A percentile compares a stretch with the other conserved stretches of the same genome.
Conservation (phyloP, 2,888 invertebrate species). For the Zygaena filipendulae region DNA sequence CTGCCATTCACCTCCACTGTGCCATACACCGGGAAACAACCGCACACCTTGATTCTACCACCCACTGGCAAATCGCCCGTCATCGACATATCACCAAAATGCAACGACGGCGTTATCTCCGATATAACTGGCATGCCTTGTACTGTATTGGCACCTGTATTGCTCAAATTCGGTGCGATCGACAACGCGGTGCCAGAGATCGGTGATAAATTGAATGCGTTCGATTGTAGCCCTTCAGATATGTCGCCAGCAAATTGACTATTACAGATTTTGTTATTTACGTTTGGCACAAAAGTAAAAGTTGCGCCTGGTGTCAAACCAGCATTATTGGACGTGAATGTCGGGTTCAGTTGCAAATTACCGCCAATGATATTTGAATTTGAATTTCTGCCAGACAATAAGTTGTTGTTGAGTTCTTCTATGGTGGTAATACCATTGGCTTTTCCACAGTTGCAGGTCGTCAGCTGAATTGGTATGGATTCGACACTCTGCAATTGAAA, state of each 20-base stretch:
- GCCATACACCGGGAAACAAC: constrained; percentile 49
- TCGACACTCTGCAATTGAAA: too few species aligned
- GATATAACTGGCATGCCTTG: constrained; percentile 36
- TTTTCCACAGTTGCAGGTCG: not conserved
- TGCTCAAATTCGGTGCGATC: not conserved
- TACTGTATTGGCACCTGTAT: constrained; percentile 16
- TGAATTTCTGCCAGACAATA: too few species aligned
- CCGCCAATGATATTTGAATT: too few species aligned
- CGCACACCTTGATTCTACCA: constrained; percentile 41
- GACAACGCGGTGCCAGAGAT: constrained; percentile 8
- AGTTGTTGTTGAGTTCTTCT: too few species aligned
- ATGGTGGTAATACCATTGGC: not conserved
- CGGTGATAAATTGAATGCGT: constrained; percentile 2
- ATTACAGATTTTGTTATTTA: too few species aligned
- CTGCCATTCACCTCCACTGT: constrained; percentile 39
- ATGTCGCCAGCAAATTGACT: too few species aligned
- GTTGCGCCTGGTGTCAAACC: too few species aligned
- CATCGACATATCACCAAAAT: constrained; percentile 40
- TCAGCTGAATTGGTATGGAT: not conserved
- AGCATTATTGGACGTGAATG: too few species aligned
- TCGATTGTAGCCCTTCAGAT: too few species aligned
- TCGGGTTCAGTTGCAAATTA: too few species aligned
- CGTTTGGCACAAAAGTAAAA: too few species aligned
- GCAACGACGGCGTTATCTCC: constrained; percentile 37
- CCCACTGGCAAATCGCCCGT: constrained; percentile 42